Percentiles rank a stretch among this genome's conserved stretches.
Conservation (phyloP, 2,797 vertebrate genomes). For the Trichosurus vulpecula region DNA sequence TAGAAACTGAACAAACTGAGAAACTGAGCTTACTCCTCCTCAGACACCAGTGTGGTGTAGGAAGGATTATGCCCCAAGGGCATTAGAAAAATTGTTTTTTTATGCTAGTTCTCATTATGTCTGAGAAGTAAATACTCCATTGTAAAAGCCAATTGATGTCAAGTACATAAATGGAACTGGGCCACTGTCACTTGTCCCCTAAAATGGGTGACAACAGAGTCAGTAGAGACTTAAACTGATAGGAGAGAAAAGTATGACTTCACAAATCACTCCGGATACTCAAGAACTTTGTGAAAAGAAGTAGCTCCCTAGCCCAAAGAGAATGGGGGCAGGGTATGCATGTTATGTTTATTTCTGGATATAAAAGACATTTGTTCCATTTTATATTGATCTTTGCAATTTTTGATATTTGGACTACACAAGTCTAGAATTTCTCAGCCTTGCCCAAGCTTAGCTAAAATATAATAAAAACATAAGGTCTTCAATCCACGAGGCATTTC, state of each 20-base stretch:
- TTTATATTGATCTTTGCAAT: not conserved
- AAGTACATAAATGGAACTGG: not conserved
- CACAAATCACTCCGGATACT: not conserved
- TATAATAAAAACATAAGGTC: not conserved
- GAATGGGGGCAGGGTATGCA: no score
- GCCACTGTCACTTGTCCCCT: not conserved
- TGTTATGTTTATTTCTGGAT: not conserved
- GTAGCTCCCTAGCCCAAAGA: no score
- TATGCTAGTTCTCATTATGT: not conserved
- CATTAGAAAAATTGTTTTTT: not conserved
- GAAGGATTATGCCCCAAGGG: not conserved
- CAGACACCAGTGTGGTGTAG: not conserved
- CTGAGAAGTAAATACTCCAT: not conserved
- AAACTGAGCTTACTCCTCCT: no score
- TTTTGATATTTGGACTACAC: not conserved
- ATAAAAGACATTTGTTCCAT: not conserved
- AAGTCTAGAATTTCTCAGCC: not conserved
- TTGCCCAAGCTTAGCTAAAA: not conserved
- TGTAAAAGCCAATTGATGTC: not conserved
- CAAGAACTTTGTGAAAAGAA: not conserved
- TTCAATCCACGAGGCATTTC: not conserved
- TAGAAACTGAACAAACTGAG: not conserved
- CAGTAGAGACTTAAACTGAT: not conserved
- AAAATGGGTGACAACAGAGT: not conserved
- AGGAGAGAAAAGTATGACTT: not conserved